Evolutionary conservation across 2,888 invertebrate genomes (phyloP).

Genomic region (Pterostichus madidus): DNA sequence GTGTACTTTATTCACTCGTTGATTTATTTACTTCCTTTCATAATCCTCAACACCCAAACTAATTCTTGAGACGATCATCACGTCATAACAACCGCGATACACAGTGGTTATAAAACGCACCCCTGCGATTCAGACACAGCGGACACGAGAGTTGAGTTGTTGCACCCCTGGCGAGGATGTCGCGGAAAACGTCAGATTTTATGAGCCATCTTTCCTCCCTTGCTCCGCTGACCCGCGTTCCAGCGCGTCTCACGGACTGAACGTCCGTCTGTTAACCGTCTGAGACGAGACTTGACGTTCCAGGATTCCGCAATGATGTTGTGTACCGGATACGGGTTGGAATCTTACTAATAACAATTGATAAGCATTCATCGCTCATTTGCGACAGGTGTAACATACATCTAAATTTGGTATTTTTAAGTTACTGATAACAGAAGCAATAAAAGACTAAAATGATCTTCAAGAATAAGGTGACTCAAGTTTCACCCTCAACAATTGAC

Average conservation of each 20-base stretch:
- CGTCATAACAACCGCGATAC: slow-evolving; percentile 29
- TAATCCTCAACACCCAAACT: neutral
- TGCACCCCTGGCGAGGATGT: slow-evolving; percentile 60
- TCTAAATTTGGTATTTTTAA: no score
- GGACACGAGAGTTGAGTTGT: slow-evolving; percentile 43
- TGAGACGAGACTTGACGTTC: slow-evolving; percentile 2
- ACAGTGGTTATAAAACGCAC: slow-evolving; percentile 47
- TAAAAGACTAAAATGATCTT: no score
- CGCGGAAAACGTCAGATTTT: slow-evolving; percentile 63
- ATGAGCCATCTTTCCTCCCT: slow-evolving; percentile 41
- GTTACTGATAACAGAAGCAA: no score
- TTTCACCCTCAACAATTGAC: no score
- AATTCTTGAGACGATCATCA: slow-evolving; percentile 16
- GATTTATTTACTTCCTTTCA: neutral
- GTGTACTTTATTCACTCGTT: neutral
- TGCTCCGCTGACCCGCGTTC: slow-evolving; percentile 8
- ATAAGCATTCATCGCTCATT: no score
- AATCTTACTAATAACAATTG: no score
- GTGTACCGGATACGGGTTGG: neutral
- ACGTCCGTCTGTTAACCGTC: slow-evolving; percentile 19
- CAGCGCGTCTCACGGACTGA: neutral
- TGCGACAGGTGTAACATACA: no score
- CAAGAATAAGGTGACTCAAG: no score
- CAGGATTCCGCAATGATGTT: neutral
- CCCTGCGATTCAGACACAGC: slow-evolving; percentile 51